Percentiles rank a stretch among this genome's conserved stretches.
Evolutionary conservation across 2,888 invertebrate species (phyloP).

Genomic region (Eupithecia exiguata): DNA sequence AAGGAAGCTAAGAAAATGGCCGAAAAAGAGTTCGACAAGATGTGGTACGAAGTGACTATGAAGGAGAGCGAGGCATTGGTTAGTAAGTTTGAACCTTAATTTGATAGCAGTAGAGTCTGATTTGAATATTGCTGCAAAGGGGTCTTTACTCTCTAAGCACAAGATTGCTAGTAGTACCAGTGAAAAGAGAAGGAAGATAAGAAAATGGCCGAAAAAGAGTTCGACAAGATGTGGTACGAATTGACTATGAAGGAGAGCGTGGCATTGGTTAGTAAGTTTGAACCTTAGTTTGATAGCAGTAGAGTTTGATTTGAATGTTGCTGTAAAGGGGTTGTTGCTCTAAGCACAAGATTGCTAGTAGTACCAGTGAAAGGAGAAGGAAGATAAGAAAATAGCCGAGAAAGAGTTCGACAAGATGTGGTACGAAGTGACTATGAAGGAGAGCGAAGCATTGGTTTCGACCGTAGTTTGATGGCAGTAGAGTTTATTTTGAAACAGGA

Average conservation of each 20-base stretch:
- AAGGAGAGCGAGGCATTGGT: conserved; percentile 83
- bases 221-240: conserved; percentile 85
- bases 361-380: conserved; percentile 85
- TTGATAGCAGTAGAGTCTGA: background rate
- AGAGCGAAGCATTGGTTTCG: conserved; percentile 77
- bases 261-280: conserved; percentile 64
- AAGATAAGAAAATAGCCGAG: conserved; percentile 78
- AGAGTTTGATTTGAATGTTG: background rate
- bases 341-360: too few species aligned
- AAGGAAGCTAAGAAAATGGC: conserved; percentile 79
- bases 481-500: background rate
- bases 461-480: background rate
- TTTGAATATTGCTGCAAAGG: background rate
- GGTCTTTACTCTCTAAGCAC: too few species aligned
- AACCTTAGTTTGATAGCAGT: background rate
- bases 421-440: conserved; percentile 84
- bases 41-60: conserved; percentile 85
- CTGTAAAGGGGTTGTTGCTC: too few species aligned
- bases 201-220: conserved; percentile 80
- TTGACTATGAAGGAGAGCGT: conserved; percentile 83
- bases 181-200: conserved; percentile 84
- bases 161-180: conserved; percentile 66
- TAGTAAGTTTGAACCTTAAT: conserved; percentile 18
- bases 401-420: conserved; percentile 85
- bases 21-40: conserved; percentile 82